These are phyloP conservation scores for Rhagonycha fulva DNA, from an alignment of 2,888 invertebrate species.

Conservation along the genomic window DNA sequence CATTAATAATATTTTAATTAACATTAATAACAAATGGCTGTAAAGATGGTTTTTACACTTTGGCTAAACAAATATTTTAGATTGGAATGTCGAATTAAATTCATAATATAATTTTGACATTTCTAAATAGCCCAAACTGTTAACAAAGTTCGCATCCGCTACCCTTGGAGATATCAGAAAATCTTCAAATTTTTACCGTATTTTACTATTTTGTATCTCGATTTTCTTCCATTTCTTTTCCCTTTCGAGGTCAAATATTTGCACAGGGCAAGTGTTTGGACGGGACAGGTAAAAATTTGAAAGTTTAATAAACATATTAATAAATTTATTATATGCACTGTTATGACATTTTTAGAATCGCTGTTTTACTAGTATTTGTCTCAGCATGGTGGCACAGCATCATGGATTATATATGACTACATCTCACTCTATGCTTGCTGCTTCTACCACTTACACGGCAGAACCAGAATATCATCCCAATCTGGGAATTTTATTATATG, in stretches of 20 bases:
- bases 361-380: slow-evolving; percentile 31
- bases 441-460: slow-evolving; percentile 28
- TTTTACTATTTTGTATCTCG: too few relatives aligned
- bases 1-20: slow-evolving; percentile 15
- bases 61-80: neutral
- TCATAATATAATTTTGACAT: slow-evolving; percentile 47
- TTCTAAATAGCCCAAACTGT: slow-evolving; percentile 46
- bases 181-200: slow-evolving; percentile 36
- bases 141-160: slow-evolving; percentile 38
- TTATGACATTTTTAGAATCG: slow-evolving; percentile 34
- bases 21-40: slow-evolving; percentile 26
- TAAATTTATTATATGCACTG: neutral
- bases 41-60: slow-evolving; percentile 21
- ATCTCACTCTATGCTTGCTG: slow-evolving; percentile 39
- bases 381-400: slow-evolving; percentile 42
- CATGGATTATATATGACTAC: slow-evolving; percentile 42
- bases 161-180: slow-evolving; percentile 42
- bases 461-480: slow-evolving; percentile 32
- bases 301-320: neutral
- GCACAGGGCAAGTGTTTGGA: neutral
- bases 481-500: slow-evolving; percentile 33
- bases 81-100: slow-evolving; percentile 45
- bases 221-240: neutral
- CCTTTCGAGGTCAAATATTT: neutral
- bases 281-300: neutral